Conservation (phyloP, 2,797 vertebrate species). For the Falco concolor region DNA sequence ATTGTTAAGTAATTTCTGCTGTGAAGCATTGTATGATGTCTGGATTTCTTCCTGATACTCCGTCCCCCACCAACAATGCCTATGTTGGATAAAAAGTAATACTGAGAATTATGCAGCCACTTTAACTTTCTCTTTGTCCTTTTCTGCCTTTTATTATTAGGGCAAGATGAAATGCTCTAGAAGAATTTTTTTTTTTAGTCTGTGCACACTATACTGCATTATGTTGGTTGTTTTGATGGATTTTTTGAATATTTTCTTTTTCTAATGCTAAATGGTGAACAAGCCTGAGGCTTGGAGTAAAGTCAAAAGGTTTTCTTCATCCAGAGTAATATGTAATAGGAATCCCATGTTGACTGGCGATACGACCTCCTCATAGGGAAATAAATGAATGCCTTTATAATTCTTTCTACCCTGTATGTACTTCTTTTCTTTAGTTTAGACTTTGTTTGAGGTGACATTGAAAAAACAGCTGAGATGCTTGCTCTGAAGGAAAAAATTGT, state of each 20-base stretch:
- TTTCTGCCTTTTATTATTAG: not conserved
- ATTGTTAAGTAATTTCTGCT: not conserved
- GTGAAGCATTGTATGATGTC: not conserved
- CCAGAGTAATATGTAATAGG: not conserved
- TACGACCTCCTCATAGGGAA: not conserved
- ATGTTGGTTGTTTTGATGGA: not conserved
- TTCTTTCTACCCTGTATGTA: not conserved
- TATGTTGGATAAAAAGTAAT: not conserved
- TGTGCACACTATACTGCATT: not conserved
- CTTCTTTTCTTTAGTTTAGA: not conserved
- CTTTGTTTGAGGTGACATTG: not conserved
- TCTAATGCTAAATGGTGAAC: not conserved
- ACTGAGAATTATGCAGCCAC: not conserved
- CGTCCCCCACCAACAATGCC: fast-evolving
- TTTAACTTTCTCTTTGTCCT: not conserved
- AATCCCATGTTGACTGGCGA: not conserved
- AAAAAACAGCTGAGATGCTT: not conserved
- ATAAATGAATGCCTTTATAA: not conserved
- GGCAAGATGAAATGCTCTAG: not conserved
- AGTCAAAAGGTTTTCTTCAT: conserved; percentile 15
- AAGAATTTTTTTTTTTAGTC: not conserved
- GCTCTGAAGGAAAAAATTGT: not conserved
- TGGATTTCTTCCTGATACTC: not conserved
- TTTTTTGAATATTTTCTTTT: not conserved
- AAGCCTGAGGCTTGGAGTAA: conserved; percentile 1